Base-by-base conservation (phyloP, 2,113 vertebrate genomes). In the western clawed frog (Xenopus tropicalis) region DNA sequence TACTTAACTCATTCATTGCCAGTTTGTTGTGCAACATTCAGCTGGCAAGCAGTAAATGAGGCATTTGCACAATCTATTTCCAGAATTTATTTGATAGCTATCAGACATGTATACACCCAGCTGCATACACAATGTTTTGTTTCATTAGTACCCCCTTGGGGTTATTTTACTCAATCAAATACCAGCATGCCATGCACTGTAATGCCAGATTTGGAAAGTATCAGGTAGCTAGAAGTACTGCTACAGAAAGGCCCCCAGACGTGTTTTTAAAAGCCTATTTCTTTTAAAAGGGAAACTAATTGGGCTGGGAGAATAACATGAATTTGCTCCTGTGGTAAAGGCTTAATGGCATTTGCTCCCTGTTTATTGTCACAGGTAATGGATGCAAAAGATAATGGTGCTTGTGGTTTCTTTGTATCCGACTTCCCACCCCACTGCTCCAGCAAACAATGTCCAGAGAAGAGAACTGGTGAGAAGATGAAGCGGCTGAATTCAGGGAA, bases 311-410 rank as follows among this genome's bases (percentile, higher is more conserved):
- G 56, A 75, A 75, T 69, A 75, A 52, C 22, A 69, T 69, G 66
- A 63, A 76, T 69, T 63, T 76, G 72, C 29, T 76, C 58, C 43
- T 76, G 66, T 76, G 58, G 66, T 44, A 76, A 43, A 68, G 65
- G 43, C 72, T 68, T 74, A 74, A 76, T 76, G 59, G 73, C 57
- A 69, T 74, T 68, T 74, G 14, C 61, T 76, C 66, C 61, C 66
- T 69, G 58, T 76, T 76, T 69, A 76, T 76, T 76, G 46, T 76
- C 66, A 76, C 73, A 76, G 73, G 73, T 76, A 76, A 76, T 76
- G 73, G 66, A 69, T 76, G 73, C 66, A 76, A 76, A 76, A 76
- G 73, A 76, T 76, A 76, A 76, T 76, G 57, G 29, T 56, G 66
- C 66, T 69, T 63, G 73, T 24, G 73, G 73, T 76, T 69, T 63